A percentile compares a stretch with the other conserved stretches of the same genome.
Conservation (phyloP, 2,888 invertebrate genomes). For the Drosophila ezoana region DNA sequence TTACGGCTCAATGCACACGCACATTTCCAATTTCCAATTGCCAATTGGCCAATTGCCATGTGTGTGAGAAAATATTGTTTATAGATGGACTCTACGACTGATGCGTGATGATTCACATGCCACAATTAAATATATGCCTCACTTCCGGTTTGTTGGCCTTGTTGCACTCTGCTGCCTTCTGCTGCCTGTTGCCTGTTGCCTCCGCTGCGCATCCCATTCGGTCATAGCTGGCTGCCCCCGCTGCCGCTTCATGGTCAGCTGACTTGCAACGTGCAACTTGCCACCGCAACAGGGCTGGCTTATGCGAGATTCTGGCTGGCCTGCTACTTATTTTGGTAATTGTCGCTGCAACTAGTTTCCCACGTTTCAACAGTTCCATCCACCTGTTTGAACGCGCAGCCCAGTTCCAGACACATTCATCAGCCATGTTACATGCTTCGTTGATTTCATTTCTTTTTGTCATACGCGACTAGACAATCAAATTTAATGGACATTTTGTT, state of each 20-base stretch:
- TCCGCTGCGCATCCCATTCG: slow-evolving; percentile 35
- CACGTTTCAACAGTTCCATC: slow-evolving; percentile 53
- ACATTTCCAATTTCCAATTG: slow-evolving; percentile 31
- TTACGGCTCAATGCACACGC: slow-evolving; percentile 41
- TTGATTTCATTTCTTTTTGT: slow-evolving; percentile 52
- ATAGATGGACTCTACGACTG: slow-evolving; percentile 10
- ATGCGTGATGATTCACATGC: slow-evolving; percentile 43
- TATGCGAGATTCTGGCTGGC: slow-evolving; percentile 1
- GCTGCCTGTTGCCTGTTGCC: slow-evolving; percentile 26
- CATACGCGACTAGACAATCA: slow-evolving; percentile 62
- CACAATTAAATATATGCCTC: slow-evolving; percentile 64
- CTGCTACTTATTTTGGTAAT: slow-evolving; percentile 39
- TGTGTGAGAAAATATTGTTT: slow-evolving; percentile 54
- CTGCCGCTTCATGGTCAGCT: slow-evolving; percentile 59
- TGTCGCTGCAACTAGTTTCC: slow-evolving; percentile 43
- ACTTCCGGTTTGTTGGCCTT: slow-evolving; percentile 44
- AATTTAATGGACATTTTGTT: slow-evolving; percentile 44
- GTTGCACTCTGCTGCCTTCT: slow-evolving; percentile 38
- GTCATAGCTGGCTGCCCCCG: slow-evolving; percentile 47
- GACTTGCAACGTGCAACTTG: slow-evolving; percentile 14
- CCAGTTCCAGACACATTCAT: slow-evolving; percentile 51
- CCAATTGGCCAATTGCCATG: slow-evolving; percentile 17
- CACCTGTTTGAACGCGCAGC: background rate
- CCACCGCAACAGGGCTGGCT: slow-evolving; percentile 42
- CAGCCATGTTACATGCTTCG: slow-evolving; percentile 54